These are phyloP conservation scores for Lithobates pipiens DNA, from an alignment of 2,797 vertebrate species.

Conservation along the genomic window DNA sequence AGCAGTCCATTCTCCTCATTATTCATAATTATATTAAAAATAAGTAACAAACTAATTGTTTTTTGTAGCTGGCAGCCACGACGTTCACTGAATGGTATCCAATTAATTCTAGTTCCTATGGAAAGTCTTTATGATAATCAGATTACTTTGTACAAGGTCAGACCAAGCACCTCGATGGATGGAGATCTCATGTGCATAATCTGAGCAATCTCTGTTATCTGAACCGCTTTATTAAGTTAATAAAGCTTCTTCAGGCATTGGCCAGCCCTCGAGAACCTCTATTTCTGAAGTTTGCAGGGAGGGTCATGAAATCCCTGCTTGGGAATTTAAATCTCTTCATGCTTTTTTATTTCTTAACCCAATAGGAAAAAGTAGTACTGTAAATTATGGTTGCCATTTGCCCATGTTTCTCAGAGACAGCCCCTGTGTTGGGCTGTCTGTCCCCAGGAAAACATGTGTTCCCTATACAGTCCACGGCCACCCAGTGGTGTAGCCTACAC, in stretches of 20 bases:
- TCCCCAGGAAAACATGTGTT: too few species aligned
- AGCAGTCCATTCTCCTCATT: conserved; percentile 25
- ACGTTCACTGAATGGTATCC: conserved; percentile 15
- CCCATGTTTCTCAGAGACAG: too few species aligned
- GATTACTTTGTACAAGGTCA: conserved; percentile 28
- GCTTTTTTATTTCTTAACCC: too few species aligned
- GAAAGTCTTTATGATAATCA: conserved; percentile 25
- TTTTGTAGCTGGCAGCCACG: neutral
- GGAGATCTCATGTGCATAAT: conserved; percentile 8
- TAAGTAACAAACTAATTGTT: conserved; percentile 47
- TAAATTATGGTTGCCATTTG: too few species aligned
- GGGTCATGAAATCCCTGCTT: too few species aligned
- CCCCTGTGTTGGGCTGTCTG: too few species aligned
- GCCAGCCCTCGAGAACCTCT: neutral
- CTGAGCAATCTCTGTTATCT: too few species aligned
- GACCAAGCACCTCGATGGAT: neutral
- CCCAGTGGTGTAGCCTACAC: too few species aligned
- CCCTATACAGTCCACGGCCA: too few species aligned
- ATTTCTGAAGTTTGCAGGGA: neutral
- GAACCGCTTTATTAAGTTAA: too few species aligned
- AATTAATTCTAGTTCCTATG: conserved; percentile 43
- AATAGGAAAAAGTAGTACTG: too few species aligned
- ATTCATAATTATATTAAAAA: neutral
- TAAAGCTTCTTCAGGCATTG: neutral
- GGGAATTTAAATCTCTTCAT: neutral